Evolutionary conservation across 2,797 vertebrate species (phyloP).

Genomic region (Microtus obscurus): DNA sequence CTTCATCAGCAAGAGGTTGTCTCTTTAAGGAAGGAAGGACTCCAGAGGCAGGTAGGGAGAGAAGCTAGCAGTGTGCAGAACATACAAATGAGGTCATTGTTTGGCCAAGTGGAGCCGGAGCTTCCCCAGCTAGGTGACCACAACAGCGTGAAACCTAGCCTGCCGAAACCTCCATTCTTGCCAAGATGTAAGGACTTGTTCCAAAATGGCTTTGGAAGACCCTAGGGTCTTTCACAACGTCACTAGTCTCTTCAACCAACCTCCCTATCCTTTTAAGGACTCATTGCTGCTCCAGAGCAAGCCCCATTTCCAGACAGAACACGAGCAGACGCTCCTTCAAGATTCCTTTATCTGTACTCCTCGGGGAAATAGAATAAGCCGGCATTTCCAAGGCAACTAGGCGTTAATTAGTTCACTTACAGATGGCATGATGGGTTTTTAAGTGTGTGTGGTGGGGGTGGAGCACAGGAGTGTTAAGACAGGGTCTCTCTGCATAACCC

Average conservation of each 20-base stretch:
- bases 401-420: neutral
- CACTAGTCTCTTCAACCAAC: too few species aligned
- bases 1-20: neutral
- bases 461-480: neutral
- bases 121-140: neutral
- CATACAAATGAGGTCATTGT: neutral
- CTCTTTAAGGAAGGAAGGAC: neutral
- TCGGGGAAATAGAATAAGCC: neutral
- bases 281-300: neutral
- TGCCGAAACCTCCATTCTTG: accelerated
- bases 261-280: neutral
- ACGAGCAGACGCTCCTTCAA: neutral
- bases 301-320: neutral
- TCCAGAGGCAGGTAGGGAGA: neutral
- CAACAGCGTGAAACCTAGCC: accelerated
- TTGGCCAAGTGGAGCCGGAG: neutral
- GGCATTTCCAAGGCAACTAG: neutral
- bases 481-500: neutral
- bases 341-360: neutral
- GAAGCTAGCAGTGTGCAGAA: neutral
- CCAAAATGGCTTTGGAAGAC: neutral
- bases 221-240: neutral
- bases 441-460: neutral
- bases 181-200: neutral
- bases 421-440: neutral